Conservation (phyloP, 1,140 invertebrate species). For the Globodera rostochiensis region DNA sequence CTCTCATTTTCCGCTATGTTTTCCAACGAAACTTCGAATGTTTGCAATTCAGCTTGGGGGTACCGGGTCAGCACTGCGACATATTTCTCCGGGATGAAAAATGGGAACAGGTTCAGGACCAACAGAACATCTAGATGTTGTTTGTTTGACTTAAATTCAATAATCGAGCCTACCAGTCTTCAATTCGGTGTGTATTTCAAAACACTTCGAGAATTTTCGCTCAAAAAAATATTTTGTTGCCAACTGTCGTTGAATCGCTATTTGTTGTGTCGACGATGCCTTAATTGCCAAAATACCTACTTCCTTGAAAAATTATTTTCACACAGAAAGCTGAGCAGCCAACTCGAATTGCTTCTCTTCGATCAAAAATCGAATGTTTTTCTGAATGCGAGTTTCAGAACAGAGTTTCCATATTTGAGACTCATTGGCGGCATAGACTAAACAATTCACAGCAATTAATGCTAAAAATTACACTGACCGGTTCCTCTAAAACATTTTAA, state of each 20-base stretch:
- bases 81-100: slow-evolving; percentile 48
- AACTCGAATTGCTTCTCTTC: slow-evolving; percentile 50
- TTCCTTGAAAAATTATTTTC: slow-evolving; percentile 8
- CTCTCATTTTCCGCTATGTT: slow-evolving; percentile 41
- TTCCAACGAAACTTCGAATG: slow-evolving; percentile 36
- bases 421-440: slow-evolving; percentile 41
- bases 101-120: slow-evolving; percentile 45
- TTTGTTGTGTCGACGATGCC: slow-evolving; percentile 33
- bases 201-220: slow-evolving; percentile 45
- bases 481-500: slow-evolving; percentile 39
- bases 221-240: slow-evolving; percentile 38
- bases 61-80: slow-evolving; percentile 28
- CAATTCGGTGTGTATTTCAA: slow-evolving; percentile 44
- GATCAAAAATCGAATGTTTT: slow-evolving; percentile 37
- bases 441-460: background rate
- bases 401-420: slow-evolving; percentile 35
- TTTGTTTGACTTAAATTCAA: background rate
- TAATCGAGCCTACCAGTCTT: slow-evolving; percentile 37
- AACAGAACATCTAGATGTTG: slow-evolving; percentile 43
- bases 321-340: slow-evolving; percentile 42
- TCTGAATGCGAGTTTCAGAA: slow-evolving; percentile 34
- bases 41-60: slow-evolving; percentile 27
- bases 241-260: slow-evolving; percentile 43
- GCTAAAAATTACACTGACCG: background rate
- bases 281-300: background rate